A percentile compares a stretch with the other conserved stretches of the same genome.
Evolutionary conservation across 2,888 invertebrate species (phyloP).

Genomic region (Nysson spinosus): DNA sequence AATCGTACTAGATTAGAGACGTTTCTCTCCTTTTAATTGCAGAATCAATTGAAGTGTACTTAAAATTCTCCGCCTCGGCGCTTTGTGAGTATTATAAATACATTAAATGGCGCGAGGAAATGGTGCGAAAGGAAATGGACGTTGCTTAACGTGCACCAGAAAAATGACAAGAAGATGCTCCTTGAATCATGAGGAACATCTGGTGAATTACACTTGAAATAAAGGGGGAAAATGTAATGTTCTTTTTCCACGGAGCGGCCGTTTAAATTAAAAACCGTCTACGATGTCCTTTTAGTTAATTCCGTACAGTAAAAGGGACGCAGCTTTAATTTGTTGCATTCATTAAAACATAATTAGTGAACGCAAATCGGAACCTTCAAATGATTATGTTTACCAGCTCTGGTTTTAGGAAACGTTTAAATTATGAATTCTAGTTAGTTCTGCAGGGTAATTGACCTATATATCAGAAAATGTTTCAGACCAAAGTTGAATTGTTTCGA

Average conservation of each 20-base stretch:
- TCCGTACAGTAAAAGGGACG: too few species aligned
- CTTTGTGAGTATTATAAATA: constrained; percentile 3
- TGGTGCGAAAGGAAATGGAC: constrained; percentile 5
- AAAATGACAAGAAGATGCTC: background rate
- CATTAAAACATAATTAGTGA: constrained; percentile 29
- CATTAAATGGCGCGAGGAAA: constrained; percentile 1
- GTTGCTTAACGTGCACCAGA: constrained; percentile 1
- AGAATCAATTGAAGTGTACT: background rate
- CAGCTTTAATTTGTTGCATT: constrained; percentile 23
- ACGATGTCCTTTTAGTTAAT: background rate
- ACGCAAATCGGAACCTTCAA: constrained; percentile 7
- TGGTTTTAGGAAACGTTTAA: too few species aligned
- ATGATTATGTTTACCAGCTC: too few species aligned
- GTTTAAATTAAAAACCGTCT: constrained; percentile 40
- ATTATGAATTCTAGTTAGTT: too few species aligned
- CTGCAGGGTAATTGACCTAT: too few species aligned
- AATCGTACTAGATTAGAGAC: too few species aligned
- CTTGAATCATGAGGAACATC: constrained; percentile 30
- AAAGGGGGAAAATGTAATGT: background rate
- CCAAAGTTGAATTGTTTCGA: too few species aligned
- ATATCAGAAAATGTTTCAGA: too few species aligned
- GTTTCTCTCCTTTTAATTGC: background rate
- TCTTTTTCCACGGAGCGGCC: background rate
- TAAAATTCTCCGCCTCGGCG: background rate
- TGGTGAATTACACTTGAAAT: constrained; percentile 20